Evolutionary conservation across 2,888 invertebrate genomes (phyloP), one percentile per base, ranked within the genome.

Genomic region (Torymus texanus): DNA sequence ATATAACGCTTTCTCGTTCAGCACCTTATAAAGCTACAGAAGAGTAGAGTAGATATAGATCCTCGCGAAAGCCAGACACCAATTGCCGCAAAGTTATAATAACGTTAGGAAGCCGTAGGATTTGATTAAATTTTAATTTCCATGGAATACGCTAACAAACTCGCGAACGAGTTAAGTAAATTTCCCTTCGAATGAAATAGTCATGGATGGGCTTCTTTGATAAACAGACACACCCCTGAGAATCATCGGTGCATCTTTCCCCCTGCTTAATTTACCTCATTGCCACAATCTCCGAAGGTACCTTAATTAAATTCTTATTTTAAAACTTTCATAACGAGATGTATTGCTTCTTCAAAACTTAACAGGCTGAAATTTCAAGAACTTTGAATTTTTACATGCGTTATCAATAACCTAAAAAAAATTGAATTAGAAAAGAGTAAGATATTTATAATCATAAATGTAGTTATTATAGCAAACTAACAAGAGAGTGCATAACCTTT

Each of bases 71-170:
- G 62, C 65, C 65, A 70, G 61, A 71, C 70, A 71, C 65, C 70
- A 71, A 79, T 79, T 79, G 70, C 70, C 53, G 50, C 65, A 21
- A 78, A 75, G 75, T 78, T 75, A 75, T 78, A 81, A 81, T 81
- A 81, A 78, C 67, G 75, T 83, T 83, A 82, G 75, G 72, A 75
- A 75, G 81, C 71, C 75, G 61, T 74, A 74, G 75, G 84, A 85
- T 85, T 87, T 85, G 85, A 87, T 87, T 85, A 88, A 87, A 86
- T 86, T 87, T 85, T 83, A 85, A 85, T 86, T 84, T 83, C 73
- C 58, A 51, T 53, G 59, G 72, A 74, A 71, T 75, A 78, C 82
- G 68, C 75, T 77, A 75, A 63, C 82, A 82, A 83, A 83, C 81
- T 82, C 73, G 82, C 82, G 83, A 86, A 85, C 84, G 84, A 87